Conservation (phyloP, 2,888 invertebrate genomes). For the Crocallis elinguaria region DNA sequence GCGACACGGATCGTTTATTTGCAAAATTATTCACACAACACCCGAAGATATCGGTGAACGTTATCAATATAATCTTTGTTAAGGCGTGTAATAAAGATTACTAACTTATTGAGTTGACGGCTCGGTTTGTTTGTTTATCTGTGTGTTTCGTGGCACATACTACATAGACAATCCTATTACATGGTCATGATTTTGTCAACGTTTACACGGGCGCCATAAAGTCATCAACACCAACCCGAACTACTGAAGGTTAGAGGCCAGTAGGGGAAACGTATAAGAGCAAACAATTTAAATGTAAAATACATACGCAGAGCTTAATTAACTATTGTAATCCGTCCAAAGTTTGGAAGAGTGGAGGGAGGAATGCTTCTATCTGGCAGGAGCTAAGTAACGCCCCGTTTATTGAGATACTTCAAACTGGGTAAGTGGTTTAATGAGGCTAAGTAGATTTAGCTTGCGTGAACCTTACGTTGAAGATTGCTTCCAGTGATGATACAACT, state of each 20-base stretch:
- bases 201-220: too few relatives aligned
- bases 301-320: constrained; percentile 6
- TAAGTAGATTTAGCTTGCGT: constrained; percentile 8
- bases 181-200: too few relatives aligned
- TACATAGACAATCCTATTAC: too few relatives aligned
- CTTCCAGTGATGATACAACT: neutral
- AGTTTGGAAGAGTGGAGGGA: constrained; percentile 13
- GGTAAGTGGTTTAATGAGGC: constrained; percentile 15
- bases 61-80: constrained; percentile 45
- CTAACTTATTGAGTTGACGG: constrained; percentile 9
- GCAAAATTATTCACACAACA: constrained; percentile 7
- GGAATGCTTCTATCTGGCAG: constrained; percentile 15
- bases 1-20: neutral
- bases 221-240: too few relatives aligned
- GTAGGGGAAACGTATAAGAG: too few relatives aligned
- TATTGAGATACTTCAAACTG: constrained; percentile 12
- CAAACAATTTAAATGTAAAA: too few relatives aligned
- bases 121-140: too few relatives aligned
- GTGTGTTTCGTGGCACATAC: too few relatives aligned
- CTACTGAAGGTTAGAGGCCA: too few relatives aligned
- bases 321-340: constrained; percentile 12
- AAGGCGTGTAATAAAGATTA: constrained; percentile 28
- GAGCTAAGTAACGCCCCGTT: constrained; percentile 16
- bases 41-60: constrained; percentile 21
- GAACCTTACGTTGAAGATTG: neutral